These are phyloP conservation scores for Phanerotoma sp. DNA, from an alignment of 2,888 invertebrate genomes.

Conservation along the genomic window DNA sequence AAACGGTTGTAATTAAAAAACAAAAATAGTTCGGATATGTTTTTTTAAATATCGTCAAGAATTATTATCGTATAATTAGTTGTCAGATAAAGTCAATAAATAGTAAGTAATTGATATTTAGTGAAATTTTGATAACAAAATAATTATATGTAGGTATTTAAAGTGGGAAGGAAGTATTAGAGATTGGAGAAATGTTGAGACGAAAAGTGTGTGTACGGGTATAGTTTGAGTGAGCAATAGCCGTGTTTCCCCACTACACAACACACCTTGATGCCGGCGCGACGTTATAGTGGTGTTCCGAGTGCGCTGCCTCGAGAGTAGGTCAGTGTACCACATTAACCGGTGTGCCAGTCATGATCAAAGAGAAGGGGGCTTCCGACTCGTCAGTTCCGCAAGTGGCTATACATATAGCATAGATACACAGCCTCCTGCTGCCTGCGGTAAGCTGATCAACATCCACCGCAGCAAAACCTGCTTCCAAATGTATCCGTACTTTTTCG, in stretches of 20 bases:
- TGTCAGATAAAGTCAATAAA: no score
- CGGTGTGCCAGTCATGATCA: constrained; percentile 38
- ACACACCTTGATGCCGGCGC: constrained; percentile 5
- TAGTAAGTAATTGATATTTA: no score
- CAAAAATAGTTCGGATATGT: not conserved
- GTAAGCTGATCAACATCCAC: constrained; percentile 1
- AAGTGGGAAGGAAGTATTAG: constrained; percentile 6
- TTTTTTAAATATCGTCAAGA: not conserved
- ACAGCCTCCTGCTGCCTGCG: constrained; percentile 6
- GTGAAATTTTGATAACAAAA: constrained; percentile 8
- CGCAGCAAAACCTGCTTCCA: constrained; percentile 7
- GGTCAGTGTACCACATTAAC: constrained; percentile 58
- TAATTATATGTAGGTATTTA: not conserved
- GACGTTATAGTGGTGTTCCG: constrained; percentile 34
- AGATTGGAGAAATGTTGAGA: constrained; percentile 22
- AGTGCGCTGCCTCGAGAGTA: constrained; percentile 47
- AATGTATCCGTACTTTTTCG: not conserved
- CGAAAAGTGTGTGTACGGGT: constrained; percentile 26
- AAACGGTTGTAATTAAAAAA: constrained; percentile 8
- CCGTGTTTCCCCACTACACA: constrained; percentile 13
- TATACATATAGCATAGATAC: constrained; percentile 15
- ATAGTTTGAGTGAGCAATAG: constrained; percentile 40
- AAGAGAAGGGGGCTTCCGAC: constrained; percentile 36
- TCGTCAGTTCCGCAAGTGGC: constrained; percentile 39
- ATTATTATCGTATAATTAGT: no score